Percentiles rank a stretch among this genome's conserved stretches.
These are phyloP conservation scores for Trochalopteron elliotii DNA, from an alignment of 2,113 vertebrate species.

Conservation along the genomic window DNA sequence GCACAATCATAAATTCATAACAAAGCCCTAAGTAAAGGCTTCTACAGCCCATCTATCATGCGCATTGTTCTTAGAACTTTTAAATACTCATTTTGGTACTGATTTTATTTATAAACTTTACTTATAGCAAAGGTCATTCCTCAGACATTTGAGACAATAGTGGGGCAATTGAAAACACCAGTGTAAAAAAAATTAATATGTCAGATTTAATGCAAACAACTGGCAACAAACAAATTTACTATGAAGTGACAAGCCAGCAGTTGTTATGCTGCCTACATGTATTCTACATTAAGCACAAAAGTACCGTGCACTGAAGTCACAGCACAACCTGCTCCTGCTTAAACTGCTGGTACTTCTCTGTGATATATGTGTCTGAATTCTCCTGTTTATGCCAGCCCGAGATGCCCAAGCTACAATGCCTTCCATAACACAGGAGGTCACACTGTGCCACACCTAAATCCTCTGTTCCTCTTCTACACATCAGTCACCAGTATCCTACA, in stretches of 20 bases:
- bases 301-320: not conserved
- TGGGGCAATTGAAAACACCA: not conserved
- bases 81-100: not conserved
- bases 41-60: not conserved
- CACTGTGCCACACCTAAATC: not conserved
- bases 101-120: not conserved
- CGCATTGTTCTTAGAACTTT: not conserved
- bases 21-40: not conserved
- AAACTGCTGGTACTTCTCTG: not conserved
- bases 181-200: not conserved
- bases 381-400: not conserved
- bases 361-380: rapidly evolving
- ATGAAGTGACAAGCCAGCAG: not conserved
- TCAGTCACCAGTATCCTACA: not conserved
- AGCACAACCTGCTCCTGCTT: not conserved
- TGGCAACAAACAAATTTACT: not conserved
- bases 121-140: not conserved
- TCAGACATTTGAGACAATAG: not conserved
- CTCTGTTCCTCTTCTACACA: not conserved
- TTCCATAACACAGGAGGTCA: not conserved
- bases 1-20: not conserved
- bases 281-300: not conserved
- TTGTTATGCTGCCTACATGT: not conserved
- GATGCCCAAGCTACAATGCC: not conserved
- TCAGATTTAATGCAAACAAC: not conserved